These are phyloP conservation scores for Leptobrachium leishanense DNA, from an alignment of 2,113 vertebrate species.

Conservation along the genomic window DNA sequence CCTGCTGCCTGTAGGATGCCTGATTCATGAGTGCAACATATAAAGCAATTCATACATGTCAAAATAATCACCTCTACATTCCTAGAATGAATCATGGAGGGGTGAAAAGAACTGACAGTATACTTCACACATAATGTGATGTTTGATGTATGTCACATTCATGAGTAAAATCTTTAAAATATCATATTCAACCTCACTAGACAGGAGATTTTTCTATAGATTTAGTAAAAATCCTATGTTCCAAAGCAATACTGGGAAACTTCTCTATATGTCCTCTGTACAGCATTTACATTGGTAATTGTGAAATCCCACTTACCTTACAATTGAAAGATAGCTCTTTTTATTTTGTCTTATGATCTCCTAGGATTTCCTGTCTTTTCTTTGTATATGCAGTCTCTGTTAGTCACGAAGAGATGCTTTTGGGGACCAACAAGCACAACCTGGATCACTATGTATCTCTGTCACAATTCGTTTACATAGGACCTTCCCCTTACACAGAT, in stretches of 20 bases:
- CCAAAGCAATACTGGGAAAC: neutral
- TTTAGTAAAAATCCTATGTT: neutral
- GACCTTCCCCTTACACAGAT: constrained; percentile 6
- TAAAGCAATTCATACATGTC: neutral
- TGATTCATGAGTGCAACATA: neutral
- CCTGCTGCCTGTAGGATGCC: neutral
- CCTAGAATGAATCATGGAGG: neutral
- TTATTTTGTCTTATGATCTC: neutral
- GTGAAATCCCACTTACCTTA: constrained; percentile 15
- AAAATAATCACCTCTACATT: neutral
- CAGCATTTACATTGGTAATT: neutral
- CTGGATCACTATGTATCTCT: constrained; percentile 44
- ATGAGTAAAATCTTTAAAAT: neutral
- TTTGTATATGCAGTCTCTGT: constrained; percentile 1
- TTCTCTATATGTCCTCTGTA: neutral
- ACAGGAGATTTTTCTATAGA: neutral
- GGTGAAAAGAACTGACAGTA: neutral
- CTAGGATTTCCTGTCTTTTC: neutral
- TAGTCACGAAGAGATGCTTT: constrained; percentile 41
- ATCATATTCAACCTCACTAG: neutral
- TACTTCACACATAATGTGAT: too few species aligned
- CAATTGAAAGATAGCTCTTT: neutral
- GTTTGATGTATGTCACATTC: too few species aligned
- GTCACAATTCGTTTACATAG: constrained; percentile 38
- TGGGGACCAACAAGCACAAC: constrained; percentile 40